phyloP scores from a whole-genome alignment of 1,140 invertebrate species.

The Formica exsecta region DNA sequence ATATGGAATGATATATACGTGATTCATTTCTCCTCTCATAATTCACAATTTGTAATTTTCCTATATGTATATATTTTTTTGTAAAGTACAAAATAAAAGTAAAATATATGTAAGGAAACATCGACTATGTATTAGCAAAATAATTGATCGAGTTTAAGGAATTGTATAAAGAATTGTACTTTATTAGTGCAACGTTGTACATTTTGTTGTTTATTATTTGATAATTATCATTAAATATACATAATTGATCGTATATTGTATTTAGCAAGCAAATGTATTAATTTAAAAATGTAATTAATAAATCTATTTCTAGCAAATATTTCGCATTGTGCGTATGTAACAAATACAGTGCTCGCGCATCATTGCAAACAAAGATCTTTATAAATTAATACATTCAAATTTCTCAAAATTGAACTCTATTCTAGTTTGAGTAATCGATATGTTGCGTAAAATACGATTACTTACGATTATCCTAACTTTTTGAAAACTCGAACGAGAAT shows the following conservation, averaged over 20 bases:
- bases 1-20: background rate
- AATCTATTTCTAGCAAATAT: slow-evolving; percentile 66
- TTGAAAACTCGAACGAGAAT: slow-evolving; percentile 2
- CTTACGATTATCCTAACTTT: background rate
- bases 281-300: slow-evolving; percentile 81
- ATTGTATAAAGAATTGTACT: slow-evolving; percentile 74
- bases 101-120: background rate
- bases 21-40: slow-evolving; percentile 3
- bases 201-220: slow-evolving; percentile 82
- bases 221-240: slow-evolving; percentile 76
- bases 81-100: slow-evolving; percentile 35
- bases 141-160: slow-evolving; percentile 63
- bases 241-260: slow-evolving; percentile 74
- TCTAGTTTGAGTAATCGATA: slow-evolving; percentile 1
- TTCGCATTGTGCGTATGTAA: background rate
- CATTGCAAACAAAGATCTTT: background rate
- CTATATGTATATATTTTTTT: slow-evolving; percentile 45
- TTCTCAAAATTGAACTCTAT: background rate
- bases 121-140: slow-evolving; percentile 58
- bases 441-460: background rate
- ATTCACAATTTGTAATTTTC: slow-evolving; percentile 29
- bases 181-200: slow-evolving; percentile 76
- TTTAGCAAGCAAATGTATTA: slow-evolving; percentile 76
- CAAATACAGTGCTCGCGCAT: background rate
- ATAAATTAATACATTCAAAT: background rate